phyloP scores from a whole-genome alignment of 2,113 vertebrate species.

The Phylloscopus trochilus region DNA sequence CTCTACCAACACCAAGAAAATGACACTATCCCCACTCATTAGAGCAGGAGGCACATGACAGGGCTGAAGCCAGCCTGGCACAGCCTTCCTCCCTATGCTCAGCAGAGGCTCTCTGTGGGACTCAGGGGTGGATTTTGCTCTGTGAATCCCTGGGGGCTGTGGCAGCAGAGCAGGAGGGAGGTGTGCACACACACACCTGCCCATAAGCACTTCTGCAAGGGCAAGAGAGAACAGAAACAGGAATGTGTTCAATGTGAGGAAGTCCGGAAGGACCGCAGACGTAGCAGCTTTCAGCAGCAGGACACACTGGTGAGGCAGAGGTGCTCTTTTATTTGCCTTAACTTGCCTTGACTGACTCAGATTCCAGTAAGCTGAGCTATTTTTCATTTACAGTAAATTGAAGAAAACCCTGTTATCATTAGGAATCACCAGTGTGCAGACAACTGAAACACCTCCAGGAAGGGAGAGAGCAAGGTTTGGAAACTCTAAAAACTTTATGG shows the following conservation, averaged over 20 bases:
- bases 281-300: background rate
- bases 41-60: background rate
- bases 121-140: rapidly evolving
- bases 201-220: background rate
- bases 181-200: background rate
- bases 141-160: background rate
- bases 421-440: slow-evolving; percentile 7
- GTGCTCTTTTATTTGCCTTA: slow-evolving; percentile 36
- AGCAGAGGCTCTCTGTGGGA: background rate
- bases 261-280: slow-evolving; percentile 47
- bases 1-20: background rate
- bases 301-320: slow-evolving; percentile 22
- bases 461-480: background rate
- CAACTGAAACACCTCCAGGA: slow-evolving; percentile 39
- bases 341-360: slow-evolving; percentile 60
- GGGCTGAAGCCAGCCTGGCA: background rate
- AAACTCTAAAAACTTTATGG: background rate
- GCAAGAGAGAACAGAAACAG: slow-evolving; percentile 55
- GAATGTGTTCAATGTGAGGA: slow-evolving; percentile 30
- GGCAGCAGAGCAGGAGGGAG: background rate
- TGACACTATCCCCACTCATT: background rate
- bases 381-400: slow-evolving; percentile 53
- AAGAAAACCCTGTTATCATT: slow-evolving; percentile 36
- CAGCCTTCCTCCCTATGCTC: background rate
- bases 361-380: slow-evolving; percentile 51